Evolutionary conservation across 2,797 vertebrate genomes (phyloP), one percentile per base, ranked within the genome.

Genomic region (Anguilla obscura): DNA sequence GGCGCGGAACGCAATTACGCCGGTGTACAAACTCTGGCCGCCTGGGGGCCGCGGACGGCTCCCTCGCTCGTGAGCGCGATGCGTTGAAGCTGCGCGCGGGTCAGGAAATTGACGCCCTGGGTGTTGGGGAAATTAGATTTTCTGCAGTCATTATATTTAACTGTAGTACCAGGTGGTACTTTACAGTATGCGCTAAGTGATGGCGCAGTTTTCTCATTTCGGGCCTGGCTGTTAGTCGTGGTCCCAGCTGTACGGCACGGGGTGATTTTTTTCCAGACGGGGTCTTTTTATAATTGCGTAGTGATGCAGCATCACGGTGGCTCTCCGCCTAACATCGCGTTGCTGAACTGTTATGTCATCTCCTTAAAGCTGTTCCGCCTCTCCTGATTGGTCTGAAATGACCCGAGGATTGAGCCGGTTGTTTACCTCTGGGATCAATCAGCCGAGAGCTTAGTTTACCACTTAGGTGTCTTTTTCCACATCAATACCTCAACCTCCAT

Each of bases 61-160:
- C 88, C 89, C 89, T 58, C 60, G 87, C 85, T 90, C 66, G 87
- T 66, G 8, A 48, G 52, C 54, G 50, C 88, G 60, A 80, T 84
- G 87, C 71, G 83, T 80, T 84, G 85, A 84, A 85, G 85, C 89
- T 86, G 63, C 52, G 48, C 89, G 88, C 88, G 87, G 90, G 89
- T 90, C 89, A 91, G 88, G 89, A 89, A 88, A 89, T 88, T 86
- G 48, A 88, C 50, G 87, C 84, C 71, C 85, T 87, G 87, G 90
- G 60, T 36, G 87, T 87, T 60, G 86, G 87, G 84, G 58, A 90
- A 88, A 88, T 90, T 88, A 89, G 87, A 92, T 92, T 90, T 90
- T 83, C 89, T 56, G 84, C 88, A 87, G 89, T 91, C 91, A 91
- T 91, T 89, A 92, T 90, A 90, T 91, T 91, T 89, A 91, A 89